Base-by-base conservation (phyloP, 2,797 vertebrate genomes). In the Megalops cyprinoides region DNA sequence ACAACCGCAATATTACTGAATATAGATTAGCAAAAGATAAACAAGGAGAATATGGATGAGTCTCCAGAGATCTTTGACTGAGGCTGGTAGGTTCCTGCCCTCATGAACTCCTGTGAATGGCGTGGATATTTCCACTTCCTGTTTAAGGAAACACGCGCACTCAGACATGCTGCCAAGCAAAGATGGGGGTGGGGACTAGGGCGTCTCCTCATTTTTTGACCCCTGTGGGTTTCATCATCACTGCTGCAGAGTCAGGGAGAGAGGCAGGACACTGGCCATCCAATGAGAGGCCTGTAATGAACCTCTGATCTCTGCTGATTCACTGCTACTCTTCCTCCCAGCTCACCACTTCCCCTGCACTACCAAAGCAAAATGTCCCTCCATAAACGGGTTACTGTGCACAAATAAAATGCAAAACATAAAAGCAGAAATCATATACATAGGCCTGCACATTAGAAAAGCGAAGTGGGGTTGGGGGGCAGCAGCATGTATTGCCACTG, bases 121-220 rank as follows among this genome's bases (percentile, higher is more conserved):
- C 85, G 62, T 74, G 74, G 25, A 77, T 81, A 79, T 62, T 85
- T 86, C 83, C 77, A 87, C 82, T 87, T 89, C 82, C 87, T 84
- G 86, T 86, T 86, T 46, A 80, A 85, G 84, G 85, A 83, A 86
- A 80, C 85, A 44, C 67, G 7, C 18, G 39, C 39, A 71, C 60
- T 77, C 5, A 10, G 18, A 85, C 51, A 79, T 58, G 81, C 76
- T 15, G 74, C 79, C 53, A 69, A 76, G 75, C 5, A 56, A n/a
- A 53, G 73, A 79, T 74, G 31, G 15, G 14, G 58, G 15, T 62
- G 76, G 69, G 51, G 34, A 18, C 15, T 0, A 18, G 46, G 69
- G 42, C 4, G 71, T 67, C 62, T 7, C 1, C 51, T 53, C 51
- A 1, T 15, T 53, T 15, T 53, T 53, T 15, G 51, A 10, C 12